Conservation (phyloP, 2,113 vertebrate genomes). For the Suncus etruscus region DNA sequence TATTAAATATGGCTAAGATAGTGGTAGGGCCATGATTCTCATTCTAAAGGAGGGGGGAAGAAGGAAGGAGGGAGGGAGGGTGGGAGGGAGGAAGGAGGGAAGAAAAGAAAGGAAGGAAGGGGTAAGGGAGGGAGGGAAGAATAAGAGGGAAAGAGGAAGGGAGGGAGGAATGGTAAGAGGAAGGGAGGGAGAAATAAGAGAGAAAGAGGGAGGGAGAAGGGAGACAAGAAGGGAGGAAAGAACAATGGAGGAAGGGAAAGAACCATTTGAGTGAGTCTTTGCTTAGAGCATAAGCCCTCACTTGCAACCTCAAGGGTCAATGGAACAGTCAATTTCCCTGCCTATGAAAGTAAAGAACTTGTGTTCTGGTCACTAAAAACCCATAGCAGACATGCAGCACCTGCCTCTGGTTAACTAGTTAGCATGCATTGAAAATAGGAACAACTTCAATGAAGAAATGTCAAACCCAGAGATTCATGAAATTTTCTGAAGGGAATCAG, state of each 20-base stretch:
- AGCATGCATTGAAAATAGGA: neutral
- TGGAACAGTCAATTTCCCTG: neutral
- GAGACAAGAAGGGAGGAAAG: neutral
- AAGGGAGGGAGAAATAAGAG: neutral
- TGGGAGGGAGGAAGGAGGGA: too few relatives aligned
- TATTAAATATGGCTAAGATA: too few relatives aligned
- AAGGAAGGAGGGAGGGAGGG: too few relatives aligned
- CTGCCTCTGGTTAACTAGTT: neutral
- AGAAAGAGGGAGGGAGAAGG: neutral
- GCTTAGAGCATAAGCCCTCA: neutral
- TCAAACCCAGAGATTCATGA: neutral
- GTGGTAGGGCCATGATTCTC: too few relatives aligned
- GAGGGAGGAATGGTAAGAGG: too few relatives aligned
- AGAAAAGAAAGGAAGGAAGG: neutral
- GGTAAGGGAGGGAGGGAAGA: too few relatives aligned
- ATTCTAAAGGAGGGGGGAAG: too few relatives aligned
- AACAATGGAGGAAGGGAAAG: neutral
- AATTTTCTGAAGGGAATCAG: neutral
- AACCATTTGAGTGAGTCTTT: too few relatives aligned
- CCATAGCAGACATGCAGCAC: too few relatives aligned
- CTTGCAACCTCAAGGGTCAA: neutral
- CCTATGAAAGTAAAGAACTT: neutral
- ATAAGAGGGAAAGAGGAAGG: too few relatives aligned
- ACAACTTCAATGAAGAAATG: conserved; percentile 3
- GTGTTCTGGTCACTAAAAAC: neutral